Evolutionary conservation across 2,888 invertebrate species (phyloP), one percentile per base, ranked within the genome.

Genomic region (Polymixis lichenea): DNA sequence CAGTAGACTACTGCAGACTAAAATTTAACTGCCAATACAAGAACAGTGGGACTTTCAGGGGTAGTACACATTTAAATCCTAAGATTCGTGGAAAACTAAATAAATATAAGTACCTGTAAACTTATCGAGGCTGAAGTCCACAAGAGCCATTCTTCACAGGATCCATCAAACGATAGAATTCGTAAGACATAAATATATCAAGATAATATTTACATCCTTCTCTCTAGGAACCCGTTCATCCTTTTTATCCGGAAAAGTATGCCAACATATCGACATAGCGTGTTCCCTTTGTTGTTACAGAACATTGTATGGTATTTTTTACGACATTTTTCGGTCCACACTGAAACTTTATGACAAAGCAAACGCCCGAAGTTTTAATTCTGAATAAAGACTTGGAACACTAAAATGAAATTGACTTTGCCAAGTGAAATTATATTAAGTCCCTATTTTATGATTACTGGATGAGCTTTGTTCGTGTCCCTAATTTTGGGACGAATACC

Each of bases 281-380:
- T 56, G 55, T 69, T 79, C 51, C 72, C 87, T 86, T 75, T 79
- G 82, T 85, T 80, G 78, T 71, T 77, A 64, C 64, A 61, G 61
- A 83, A 79, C 87, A 81, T 83, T 83, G 85, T 86, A 86, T 86
- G 87, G 74, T 60, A 83, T 84, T 87, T 87, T 86, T 87, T 87
- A 87, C 76, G 88, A 87, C 76, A 87, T 86, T 73, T 82, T 86
- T 76, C 76, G 80, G 68, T 72, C 67, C 71, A 80, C 56, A 84
- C 65, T 55, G 68, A 80, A 84, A 80, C 71, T 82, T 87, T 86
- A 87, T 65, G 78, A 81, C 64, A 75, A 80, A 77, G 69, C 77
- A 87, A 87, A 86, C 75, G 85, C 74, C 25, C 87, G n/a, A 87
- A 84, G 86, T 87, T 87, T 87, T 87, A 87, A 86, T 86, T 82